Base-by-base conservation (phyloP, 1,140 invertebrate genomes). In the Formica exsecta region DNA sequence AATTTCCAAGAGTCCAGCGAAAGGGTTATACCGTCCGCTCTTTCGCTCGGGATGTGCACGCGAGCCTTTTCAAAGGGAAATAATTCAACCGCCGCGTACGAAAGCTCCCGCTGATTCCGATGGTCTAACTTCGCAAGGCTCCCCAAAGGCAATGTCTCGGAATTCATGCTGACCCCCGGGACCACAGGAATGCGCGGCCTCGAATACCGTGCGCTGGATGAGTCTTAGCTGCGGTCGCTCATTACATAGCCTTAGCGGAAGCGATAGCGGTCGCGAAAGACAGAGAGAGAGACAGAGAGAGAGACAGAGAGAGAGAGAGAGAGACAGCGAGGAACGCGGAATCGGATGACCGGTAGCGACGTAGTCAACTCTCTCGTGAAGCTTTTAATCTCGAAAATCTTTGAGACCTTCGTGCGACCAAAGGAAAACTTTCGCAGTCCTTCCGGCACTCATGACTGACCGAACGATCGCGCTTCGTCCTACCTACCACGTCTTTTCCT, bases 301-400 rank as follows among this genome's bases (percentile, higher is more conserved):
- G 64, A 66, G 64, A 77, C 44, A 62, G 77, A 25, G 29, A 54
- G 61, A 68, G 25, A 25, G 38, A 48, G 48, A 25, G 44, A 44
- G n/a, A 80, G 38, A 51, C 57, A 48, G 85, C 5, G 29, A 19
- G 38, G 38, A 51, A 48, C 65, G 79, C 68, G 70, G 66, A 51
- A 68, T 32, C 66, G 64, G 48, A 59, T 22, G 54, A 73, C 54
- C 29, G 29, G 68, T 38, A 44, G 79, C 54, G 19, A 83, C 32
- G 38, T 54, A 83, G 79, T 83, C 62, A 38, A 83, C 54, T 51
- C 13, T 51, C 48, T 83, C 74, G 38, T 25, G 4, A 59, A 86
- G 89, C 87, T 91, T 91, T 91, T 92, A 88, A 92, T 92, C 91
- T 89, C 48, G 64, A 74, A 70, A 91, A 91, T 88, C 89, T 91